Base-by-base conservation (phyloP, 2,888 invertebrate genomes). In the Hyalella azteca region DNA sequence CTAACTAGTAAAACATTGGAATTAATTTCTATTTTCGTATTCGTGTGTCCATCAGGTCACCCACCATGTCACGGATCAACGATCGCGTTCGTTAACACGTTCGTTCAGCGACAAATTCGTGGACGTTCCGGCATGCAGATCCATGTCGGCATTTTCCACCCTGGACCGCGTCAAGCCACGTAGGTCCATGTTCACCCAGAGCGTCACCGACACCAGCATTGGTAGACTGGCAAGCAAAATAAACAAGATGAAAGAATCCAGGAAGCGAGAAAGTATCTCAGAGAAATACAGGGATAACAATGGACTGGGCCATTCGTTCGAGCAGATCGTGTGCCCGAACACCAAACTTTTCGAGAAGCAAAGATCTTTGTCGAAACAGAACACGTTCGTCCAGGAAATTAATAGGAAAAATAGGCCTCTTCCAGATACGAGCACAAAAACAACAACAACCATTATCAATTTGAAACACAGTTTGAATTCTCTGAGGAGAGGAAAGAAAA, bases 351-450 rank as follows among this genome's bases (percentile, higher is more conserved):
- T 66, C 39, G 66, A 66, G 7, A 79, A 81, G 36, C 79, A 79
- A 45, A 73, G 82, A 75, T 79, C 79, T 40, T 32, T 82, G n/a
- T 79, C 82, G 45, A 82, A 82, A 49, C 82, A 82, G 40, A 82
- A 82, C 77, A 82, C 82, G 2, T 82, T 80, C 78, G 78, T 82
- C 39, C 75, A 80, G 29, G 80, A 82, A 76, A 80, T 80, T 40
- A 78, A 77, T 32, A 78, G 77, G 29, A 66, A 29, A 36, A 66
- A 66, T 36, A 22, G 36, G 22, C 66, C 66, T 7, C 26, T 66
- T 9, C 66, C 66, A 29, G 66, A 66, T 13, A 32, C 66, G n/a
- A 3, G 19, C 5, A 32, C 32, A 29, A 66, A 66, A 36, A 26
- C 54, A 36, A 66, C 32, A n/a, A 11, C 15, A 36, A 66, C 32